phyloP scores from a whole-genome alignment of 2,113 vertebrate species.

The Sinocyclocheilus maitianheensis region DNA sequence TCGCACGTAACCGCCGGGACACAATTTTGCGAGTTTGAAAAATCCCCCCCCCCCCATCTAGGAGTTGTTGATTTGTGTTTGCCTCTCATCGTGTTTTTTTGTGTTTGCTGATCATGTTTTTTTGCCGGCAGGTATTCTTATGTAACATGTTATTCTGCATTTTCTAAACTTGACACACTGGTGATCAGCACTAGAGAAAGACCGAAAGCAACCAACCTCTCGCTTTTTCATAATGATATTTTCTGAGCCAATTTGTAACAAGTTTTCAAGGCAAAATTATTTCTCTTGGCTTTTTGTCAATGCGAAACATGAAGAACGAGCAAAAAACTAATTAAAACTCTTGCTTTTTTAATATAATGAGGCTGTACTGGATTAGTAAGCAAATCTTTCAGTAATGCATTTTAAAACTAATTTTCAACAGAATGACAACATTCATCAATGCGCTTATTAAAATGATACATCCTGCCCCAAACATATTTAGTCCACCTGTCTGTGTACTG shows the following conservation, averaged over 20 bases:
- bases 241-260: slow-evolving; percentile 17
- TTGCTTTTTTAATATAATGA: not conserved
- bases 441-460: not conserved
- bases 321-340: slow-evolving; percentile 27
- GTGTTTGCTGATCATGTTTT: slow-evolving; percentile 25
- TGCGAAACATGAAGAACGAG: not conserved
- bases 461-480: slow-evolving; percentile 7
- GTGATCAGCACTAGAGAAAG: not conserved
- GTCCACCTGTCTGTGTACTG: not conserved
- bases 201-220: not conserved
- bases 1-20: not conserved
- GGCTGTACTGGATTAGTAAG: not conserved
- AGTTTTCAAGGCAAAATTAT: not conserved
- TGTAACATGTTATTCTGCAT: slow-evolving; percentile 45
- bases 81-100: not conserved
- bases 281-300: not conserved
- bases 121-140: slow-evolving; percentile 52
- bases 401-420: not conserved
- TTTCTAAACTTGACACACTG: slow-evolving; percentile 18
- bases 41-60: not conserved
- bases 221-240: slow-evolving; percentile 3
- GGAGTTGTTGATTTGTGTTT: slow-evolving; percentile 12
- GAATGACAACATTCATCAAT: not conserved
- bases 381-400: not conserved
- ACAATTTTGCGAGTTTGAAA: slow-evolving; percentile 6